Base-by-base conservation (phyloP, 2,888 invertebrate genomes). In the Chalcosyrphus nemorum region DNA sequence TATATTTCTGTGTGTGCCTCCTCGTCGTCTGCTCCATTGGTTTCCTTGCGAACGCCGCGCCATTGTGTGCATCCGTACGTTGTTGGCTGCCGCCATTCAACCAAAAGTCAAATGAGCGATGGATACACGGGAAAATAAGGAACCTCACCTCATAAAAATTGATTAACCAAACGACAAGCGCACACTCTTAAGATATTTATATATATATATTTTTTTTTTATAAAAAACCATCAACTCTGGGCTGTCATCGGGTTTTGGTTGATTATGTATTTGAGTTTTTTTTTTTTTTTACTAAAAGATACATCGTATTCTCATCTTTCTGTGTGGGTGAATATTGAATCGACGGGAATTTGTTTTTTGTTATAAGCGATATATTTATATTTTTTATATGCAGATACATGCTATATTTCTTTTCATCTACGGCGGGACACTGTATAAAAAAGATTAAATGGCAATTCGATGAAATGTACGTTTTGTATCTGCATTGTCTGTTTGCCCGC, bases 111-210 rank as follows among this genome's bases (percentile, higher is more conserved):
- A 84, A 84, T 84, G 84, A 84, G 80, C 84, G 68, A 84, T 84
- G 84, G 80, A 74, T 84, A 84, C 63, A 84, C 45, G 77, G 75
- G 80, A 74, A 68, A 84, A 68, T 80, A 80, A 75, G 84, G 70
- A 84, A 80, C 84, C 84, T 80, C 84, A 84, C 74, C 84, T 84
- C 84, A 84, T 84, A 84, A 84, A 84, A 84, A 84, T 84, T 84
- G 84, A 84, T 84, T 84, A 84, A 84, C 84, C 80, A 84, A 84
- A 70, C 70, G 80, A 80, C 84, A 84, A 84, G 82, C 82, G 84
- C 70, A 84, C 65, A 78, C 72, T 84, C 82, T 74, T 11, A 63
- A 74, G 74, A 78, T 82, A 35, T 38, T 21, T 32, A n/a, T n/a
- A n/a, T n/a, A n/a, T n/a, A n/a, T n/a, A n/a, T n/a, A n/a, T 70